Evolutionary conservation across 2,888 invertebrate genomes (phyloP), one percentile per base, ranked within the genome.

Genomic region (Lomographa bimaculata): DNA sequence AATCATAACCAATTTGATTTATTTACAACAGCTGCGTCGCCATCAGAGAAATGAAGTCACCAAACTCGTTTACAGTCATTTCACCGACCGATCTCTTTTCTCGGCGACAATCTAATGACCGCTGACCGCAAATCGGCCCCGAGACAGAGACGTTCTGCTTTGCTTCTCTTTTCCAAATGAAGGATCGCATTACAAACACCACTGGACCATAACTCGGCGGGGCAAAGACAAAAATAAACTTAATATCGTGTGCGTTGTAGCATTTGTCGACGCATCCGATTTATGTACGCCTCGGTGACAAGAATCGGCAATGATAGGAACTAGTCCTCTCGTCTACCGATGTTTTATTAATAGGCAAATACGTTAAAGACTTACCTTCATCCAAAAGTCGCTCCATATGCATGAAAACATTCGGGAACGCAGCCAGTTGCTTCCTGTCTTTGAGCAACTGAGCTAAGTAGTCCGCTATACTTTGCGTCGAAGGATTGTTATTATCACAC

Each of bases 391-490:
- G 94, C 91, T 99, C 99, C 87, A 98, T 95, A 92, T 99, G 99
- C 91, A 97, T 95, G 92, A 99, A 99, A 89, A 99, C 97, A 93
- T 98, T 98, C 69, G 99, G 99, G 92, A 99, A 98, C 82, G 98
- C 98, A 79, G 98, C 97, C 87, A 99, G 93, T 92, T 99, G 98
- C 92, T 99, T 99, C 92, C 98, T 97, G 94, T 99, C 99, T 94
- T 99, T 99, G 86, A 99, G 94, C 91, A 99, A 94, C 92, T 99
- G 99, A 86, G 99, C 98, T 93, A 99, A 93, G 92, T 99, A 99
- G 92, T 99, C 99, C 91, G 99, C 98, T 92, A 97, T 96, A 92
- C 97, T 97, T 90, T 97, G 97, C 90, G 97, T 97, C 85, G 95
- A 95, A 73, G 93, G 92, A 85, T 76, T 87, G 80, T 76, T 89